Percentiles rank a stretch among this genome's conserved stretches.
phyloP scores from a whole-genome alignment of 2,797 vertebrate genomes.

The Bradypodion ventrale region DNA sequence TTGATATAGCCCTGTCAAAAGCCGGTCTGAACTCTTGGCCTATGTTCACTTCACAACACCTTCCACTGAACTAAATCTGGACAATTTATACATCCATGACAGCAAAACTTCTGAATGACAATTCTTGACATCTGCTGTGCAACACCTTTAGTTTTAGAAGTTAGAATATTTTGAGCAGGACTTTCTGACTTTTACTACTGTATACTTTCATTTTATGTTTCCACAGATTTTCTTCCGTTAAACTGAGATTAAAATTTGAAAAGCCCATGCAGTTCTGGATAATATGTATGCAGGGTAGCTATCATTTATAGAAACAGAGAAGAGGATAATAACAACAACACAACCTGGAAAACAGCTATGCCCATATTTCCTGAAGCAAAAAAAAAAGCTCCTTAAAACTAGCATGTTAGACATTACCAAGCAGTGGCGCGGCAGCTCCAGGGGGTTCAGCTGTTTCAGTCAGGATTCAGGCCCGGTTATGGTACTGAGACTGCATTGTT shows the following conservation, averaged over 20 bases:
- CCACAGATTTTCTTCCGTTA: neutral
- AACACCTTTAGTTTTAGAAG: constrained; percentile 16
- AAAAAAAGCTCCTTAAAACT: neutral
- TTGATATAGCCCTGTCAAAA: constrained; percentile 30
- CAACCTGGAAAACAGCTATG: neutral
- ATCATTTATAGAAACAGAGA: constrained; percentile 19
- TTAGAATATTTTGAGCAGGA: neutral
- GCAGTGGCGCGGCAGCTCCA: no score
- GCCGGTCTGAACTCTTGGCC: constrained; percentile 17
- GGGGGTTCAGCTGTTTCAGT: no score
- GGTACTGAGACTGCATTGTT: no score
- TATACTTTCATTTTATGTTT: neutral
- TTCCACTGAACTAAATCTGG: neutral
- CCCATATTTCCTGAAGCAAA: constrained; percentile 1
- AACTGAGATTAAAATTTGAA: neutral
- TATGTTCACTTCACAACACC: neutral
- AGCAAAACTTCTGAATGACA: constrained; percentile 21
- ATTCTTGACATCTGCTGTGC: neutral
- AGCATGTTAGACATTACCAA: neutral
- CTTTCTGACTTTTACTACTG: neutral
- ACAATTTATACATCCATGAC: constrained; percentile 18
- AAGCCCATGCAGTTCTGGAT: neutral
- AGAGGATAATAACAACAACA: neutral
- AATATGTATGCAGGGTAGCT: neutral
- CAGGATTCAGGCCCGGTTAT: no score